Base-by-base conservation (phyloP, 2,113 vertebrate species). In the Rafetus swinhoei region DNA sequence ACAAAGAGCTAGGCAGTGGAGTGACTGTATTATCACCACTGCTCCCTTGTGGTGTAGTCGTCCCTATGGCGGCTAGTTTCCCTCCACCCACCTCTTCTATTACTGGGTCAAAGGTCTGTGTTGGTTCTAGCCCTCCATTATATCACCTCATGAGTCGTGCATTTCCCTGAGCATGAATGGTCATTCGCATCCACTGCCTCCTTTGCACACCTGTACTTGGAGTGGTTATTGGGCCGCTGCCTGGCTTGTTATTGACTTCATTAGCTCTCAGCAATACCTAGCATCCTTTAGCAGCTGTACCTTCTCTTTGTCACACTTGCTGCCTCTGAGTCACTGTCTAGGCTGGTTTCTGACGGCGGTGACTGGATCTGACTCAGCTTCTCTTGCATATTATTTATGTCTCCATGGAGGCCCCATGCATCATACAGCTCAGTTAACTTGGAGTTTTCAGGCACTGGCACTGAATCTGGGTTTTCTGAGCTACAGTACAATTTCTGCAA, bases 351-450 rank as follows among this genome's bases (percentile, higher is more conserved):
- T 16, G 4, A 27, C 6, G 79, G 53, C 0, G 12, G 27, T 15
- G 13, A 45, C 59, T 81, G 88, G 62, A 92, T 87, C 5, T 62
- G 92, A 45, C 55, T 87, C 0, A 22, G 56, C 35, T 89, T 72
- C 45, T 97, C 91, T 92, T 92, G 92, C 90, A 86, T 35, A 22
- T 62, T 39, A 1, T 35, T 87, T 52, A 45, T 24, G 24, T 60
- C 52, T 12, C 76, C 14, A 1, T 2, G 9, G 55, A 97, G 91
- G 1, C 86, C 90, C 96, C 97, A 95, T 1, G 85, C 77, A 5
- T 7, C 25, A n/a, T 90, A 74, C 76, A 97, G 91, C 52, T 93
- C 89, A 39, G 92, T 81, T 72, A 87, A 50, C 4, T n/a, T 77
- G 21, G 84, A 22, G 5, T 91, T 85, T 56, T 76, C 1, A 2